These are phyloP conservation scores for Eriocheir sinensis DNA, from an alignment of 1,140 invertebrate genomes.

Conservation along the genomic window DNA sequence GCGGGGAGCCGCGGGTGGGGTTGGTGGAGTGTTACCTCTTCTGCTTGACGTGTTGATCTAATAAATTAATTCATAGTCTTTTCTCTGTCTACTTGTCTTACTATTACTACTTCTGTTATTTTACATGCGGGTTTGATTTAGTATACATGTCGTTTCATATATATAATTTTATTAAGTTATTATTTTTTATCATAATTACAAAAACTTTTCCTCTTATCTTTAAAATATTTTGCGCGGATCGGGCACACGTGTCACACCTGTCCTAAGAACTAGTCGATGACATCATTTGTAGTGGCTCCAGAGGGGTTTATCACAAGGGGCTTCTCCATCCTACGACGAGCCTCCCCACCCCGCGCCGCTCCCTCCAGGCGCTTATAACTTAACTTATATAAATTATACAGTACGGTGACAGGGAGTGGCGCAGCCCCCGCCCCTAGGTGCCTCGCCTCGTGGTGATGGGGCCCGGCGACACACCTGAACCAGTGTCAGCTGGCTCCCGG, in stretches of 20 bases:
- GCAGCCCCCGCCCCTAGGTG: neutral
- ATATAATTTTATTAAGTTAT: slow-evolving; percentile 65
- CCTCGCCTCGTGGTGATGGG: neutral
- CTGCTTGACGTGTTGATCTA: neutral
- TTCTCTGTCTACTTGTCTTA: slow-evolving; percentile 30
- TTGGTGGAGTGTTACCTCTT: neutral
- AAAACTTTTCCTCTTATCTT: slow-evolving; percentile 48
- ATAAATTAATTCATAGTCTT: neutral
- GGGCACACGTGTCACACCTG: slow-evolving; percentile 43
- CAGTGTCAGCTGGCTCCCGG: neutral
- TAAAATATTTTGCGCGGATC: slow-evolving; percentile 49
- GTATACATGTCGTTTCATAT: slow-evolving; percentile 59
- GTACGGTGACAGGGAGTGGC: neutral
- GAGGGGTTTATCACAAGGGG: neutral
- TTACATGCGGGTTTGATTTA: slow-evolving; percentile 63
- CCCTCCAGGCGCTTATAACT: slow-evolving; percentile 25
- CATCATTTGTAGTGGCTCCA: neutral
- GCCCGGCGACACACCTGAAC: neutral
- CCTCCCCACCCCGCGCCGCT: neutral
- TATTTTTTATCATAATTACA: slow-evolving; percentile 53
- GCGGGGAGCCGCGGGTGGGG: neutral
- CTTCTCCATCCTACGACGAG: neutral
- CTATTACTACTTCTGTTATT: neutral
- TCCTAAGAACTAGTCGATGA: neutral
- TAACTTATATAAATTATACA: slow-evolving; percentile 45